Evolutionary conservation across 37 sponge, comb jelly and placozoan genomes (phyloP).

Genomic region (Theonella swinhoei): DNA sequence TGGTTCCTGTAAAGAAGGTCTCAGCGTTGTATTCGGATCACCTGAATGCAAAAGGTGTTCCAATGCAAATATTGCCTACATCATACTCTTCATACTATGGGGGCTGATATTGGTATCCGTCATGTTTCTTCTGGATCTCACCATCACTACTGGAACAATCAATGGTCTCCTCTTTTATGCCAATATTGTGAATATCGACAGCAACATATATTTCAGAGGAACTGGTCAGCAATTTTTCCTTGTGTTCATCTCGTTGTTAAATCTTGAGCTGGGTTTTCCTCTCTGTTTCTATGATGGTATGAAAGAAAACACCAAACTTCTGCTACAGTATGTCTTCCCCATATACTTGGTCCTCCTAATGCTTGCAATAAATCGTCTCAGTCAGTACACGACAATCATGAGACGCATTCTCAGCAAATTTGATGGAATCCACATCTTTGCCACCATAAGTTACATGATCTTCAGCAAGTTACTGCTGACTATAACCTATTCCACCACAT

Average conservation of each 20-base stretch:
- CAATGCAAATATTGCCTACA: constrained; percentile 36
- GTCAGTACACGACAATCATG: constrained; percentile 6
- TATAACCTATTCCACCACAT: constrained; percentile 23
- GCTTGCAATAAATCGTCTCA: constrained; percentile 16
- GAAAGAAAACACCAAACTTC: constrained; percentile 47
- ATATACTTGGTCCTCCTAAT: constrained; percentile 52
- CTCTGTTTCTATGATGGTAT: constrained; percentile 75
- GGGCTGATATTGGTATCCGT: constrained; percentile 38
- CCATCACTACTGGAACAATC: constrained; percentile 46
- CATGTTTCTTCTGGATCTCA: constrained; percentile 58
- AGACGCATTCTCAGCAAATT: neutral
- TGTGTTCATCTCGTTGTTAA: constrained; percentile 43
- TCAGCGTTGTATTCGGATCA: constrained; percentile 58
- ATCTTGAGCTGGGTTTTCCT: too few relatives aligned
- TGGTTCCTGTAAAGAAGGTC: constrained; percentile 34
- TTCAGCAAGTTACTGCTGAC: constrained; percentile 46
- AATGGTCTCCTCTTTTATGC: too few relatives aligned
- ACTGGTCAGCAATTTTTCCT: constrained; percentile 20
- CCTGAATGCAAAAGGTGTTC: constrained; percentile 44
- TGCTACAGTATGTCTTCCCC: constrained; percentile 63
- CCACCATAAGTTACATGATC: constrained; percentile 52
- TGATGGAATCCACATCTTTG: constrained; percentile 37
- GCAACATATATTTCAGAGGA: constrained; percentile 21
- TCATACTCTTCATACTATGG: constrained; percentile 14
- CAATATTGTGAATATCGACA: constrained; percentile 29